Base-by-base conservation (phyloP, 1,140 invertebrate genomes). In the Achroia grisella region DNA sequence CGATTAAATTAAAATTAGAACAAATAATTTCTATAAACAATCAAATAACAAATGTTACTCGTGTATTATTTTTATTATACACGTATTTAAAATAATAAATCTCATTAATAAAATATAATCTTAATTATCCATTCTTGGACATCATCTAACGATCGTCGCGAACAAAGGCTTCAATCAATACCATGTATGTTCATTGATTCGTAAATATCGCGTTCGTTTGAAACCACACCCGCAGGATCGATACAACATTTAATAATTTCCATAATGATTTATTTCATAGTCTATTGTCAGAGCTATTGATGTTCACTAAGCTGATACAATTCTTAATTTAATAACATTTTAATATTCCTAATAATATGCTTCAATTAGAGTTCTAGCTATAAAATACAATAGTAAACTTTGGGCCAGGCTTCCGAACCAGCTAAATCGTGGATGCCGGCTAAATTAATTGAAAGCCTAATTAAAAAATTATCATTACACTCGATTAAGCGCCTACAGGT, bases 301-400 rank as follows among this genome's bases (percentile, higher is more conserved):
- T 85, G 78, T 82, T 85, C 61, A 76, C 78, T 85, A 85, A 85
- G 81, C 80, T 78, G 78, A 85, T 82, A 85, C 81, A 85, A 71
- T 84, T 76, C 77, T 82, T 85, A 81, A 68, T 64, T 78, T 68
- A 74, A 75, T 72, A 78, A 84, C 72, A 79, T 73, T 84, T 80
- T 74, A 71, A 76, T 74, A 81, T 76, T 78, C 71, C 80, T 84
- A 84, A 76, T 79, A 79, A 70, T 84, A 84, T 78, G 75, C 74
- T 79, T 75, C 79, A 78, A 67, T 83, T 80, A 83, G 75, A 80
- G 62, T 72, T 81, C 79, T 83, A 83, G 75, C 79, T 83, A 83
- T 80, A 79, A 78, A 80, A 76, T 83, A 81, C 67, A 74, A 61
- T 78, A 78, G 66, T 78, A 71, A 72, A 73, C 35, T 50, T 70